phyloP scores from a whole-genome alignment of 2,797 vertebrate species.

The Borostomias antarcticus region DNA sequence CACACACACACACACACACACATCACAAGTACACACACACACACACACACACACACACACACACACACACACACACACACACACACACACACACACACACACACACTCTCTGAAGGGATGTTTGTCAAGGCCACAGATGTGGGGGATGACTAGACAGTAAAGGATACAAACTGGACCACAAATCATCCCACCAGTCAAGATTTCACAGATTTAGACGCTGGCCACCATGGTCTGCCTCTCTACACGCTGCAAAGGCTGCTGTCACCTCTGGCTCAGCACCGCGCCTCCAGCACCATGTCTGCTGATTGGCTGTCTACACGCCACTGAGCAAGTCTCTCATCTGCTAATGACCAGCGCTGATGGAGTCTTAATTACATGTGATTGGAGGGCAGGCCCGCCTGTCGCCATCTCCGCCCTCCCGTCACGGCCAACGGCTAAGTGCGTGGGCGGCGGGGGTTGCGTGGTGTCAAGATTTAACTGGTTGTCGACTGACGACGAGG shows the following conservation, averaged over 20 bases:
- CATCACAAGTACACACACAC: too few species aligned
- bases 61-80: not conserved
- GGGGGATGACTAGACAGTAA: not conserved
- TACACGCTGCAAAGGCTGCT: too few species aligned
- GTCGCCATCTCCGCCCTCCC: not conserved
- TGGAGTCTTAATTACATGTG: not conserved
- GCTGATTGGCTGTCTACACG: too few species aligned
- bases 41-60: not conserved
- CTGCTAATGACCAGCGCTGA: too few species aligned
- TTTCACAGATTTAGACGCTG: too few species aligned
- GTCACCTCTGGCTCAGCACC: too few species aligned
- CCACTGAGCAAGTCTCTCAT: too few species aligned
- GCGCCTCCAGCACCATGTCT: too few species aligned
- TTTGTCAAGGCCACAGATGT: not conserved
- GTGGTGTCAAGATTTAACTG: conserved; percentile 7
- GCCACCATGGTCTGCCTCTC: too few species aligned
- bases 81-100: not conserved
- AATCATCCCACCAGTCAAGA: too few species aligned
- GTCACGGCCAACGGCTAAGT: not conserved
- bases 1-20: too few species aligned
- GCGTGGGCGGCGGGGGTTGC: not conserved
- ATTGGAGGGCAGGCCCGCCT: too few species aligned
- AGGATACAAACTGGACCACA: not conserved
- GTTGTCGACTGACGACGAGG: not conserved
- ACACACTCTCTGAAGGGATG: conserved; percentile 8